Base-by-base conservation (phyloP, 2,888 invertebrate species). In the Yponomeuta sedellus region DNA sequence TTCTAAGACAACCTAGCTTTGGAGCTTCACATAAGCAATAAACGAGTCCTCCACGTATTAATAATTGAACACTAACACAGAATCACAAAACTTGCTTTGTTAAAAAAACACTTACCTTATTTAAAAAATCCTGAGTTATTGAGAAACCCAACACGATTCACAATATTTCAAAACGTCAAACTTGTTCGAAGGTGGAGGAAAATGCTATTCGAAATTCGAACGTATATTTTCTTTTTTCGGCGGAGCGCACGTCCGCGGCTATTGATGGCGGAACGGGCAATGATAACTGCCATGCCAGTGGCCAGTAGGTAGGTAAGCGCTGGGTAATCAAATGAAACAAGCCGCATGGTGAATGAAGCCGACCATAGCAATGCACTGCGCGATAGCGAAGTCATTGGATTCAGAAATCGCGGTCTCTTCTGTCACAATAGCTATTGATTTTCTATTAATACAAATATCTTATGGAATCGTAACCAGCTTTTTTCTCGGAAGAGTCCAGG, bases 261-360 rank as follows among this genome's bases (percentile, higher is more conserved):
- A 25, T 61, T 19, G 59, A 20, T 59, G 34, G 25, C n/a, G 5
- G 28, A 10, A 20, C 20, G 20, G 61, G 22, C 22, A 61, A 61
- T 61, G 61, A 61, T 61, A 61, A 61, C 61, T 22, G 61, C 61
- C 28, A 34, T 22, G 61, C 61, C 28, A 34, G 25, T 61, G 19
- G 58, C 10, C 10, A 22, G 59, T 6, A 10, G 20, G 25, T n/a
- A 16, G 16, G 44, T 6, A 6, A 6, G 25, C 34, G 34, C 34
- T 34, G 10, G 34, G 1, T 34, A 20, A 20, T 20, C 25, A 59
- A 22, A 59, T 59, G 25, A 59, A 59, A 59, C 59, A 59, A 20
- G 59, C 12, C 3, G 44, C 12, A 1, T 52, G 44, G 44, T 52
- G 44, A 52, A 52, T 52, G 44, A 52, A 52, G 44, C 44, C 44